Percentiles rank a stretch among this genome's conserved stretches.
Evolutionary conservation across 2,113 vertebrate genomes (phyloP).

Genomic region (cattle (Bos taurus)): DNA sequence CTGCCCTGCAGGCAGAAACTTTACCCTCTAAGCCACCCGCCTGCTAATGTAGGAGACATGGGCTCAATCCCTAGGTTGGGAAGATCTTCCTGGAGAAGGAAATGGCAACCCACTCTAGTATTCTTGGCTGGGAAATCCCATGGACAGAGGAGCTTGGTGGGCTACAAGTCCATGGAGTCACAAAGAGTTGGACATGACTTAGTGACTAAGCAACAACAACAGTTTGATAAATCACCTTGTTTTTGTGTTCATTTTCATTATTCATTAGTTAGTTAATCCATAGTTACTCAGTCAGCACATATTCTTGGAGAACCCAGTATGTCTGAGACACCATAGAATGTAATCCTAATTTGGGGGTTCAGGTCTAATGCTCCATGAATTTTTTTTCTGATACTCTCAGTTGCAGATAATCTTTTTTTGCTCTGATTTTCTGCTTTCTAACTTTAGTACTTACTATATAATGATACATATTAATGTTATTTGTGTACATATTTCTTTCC

Average conservation of each 20-base stretch:
- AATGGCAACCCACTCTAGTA: neutral
- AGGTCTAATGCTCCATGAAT: neutral
- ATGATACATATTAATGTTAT: neutral
- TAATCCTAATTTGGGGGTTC: neutral
- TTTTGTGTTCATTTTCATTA: neutral
- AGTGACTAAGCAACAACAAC: neutral
- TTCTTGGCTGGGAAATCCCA: neutral
- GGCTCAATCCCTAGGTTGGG: neutral
- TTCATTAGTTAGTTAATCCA: neutral
- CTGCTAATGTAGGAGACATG: neutral
- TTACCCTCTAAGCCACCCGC: neutral
- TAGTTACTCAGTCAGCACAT: neutral
- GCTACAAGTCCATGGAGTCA: neutral
- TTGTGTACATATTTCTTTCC: neutral
- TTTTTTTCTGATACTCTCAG: neutral
- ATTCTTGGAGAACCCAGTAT: neutral
- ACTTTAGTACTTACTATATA: neutral
- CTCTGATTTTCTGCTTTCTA: neutral
- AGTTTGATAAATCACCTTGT: neutral
- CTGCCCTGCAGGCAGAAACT: neutral
- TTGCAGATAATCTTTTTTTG: neutral
- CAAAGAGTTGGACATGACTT: neutral
- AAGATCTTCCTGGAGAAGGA: neutral
- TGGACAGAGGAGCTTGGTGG: neutral
- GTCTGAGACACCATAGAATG: neutral